Base-by-base conservation (phyloP, 2,888 invertebrate genomes). In the Ditylenchus weischeri region DNA sequence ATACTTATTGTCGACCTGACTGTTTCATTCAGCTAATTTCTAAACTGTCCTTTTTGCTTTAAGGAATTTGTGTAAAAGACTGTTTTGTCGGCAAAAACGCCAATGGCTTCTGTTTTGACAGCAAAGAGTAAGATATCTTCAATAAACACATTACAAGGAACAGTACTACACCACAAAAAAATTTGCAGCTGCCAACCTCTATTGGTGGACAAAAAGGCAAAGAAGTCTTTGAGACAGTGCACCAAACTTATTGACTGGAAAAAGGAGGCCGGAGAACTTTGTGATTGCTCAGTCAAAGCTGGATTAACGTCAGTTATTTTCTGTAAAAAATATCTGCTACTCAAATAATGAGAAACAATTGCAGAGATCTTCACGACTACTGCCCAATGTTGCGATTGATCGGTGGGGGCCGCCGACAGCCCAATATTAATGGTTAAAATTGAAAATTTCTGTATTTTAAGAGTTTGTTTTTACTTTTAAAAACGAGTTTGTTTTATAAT, bases 71-170 rank as follows among this genome's bases (percentile, higher is more conserved):
- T 48, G 62, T 72, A 47, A 48, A 72, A 65, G 78, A 80, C 66
- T 80, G 80, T 62, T 79, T 79, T 71, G 64, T 79, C 23, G 72
- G 72, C 62, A 79, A 76, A 70, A 80, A 80, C 67, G 29, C 43
- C 10, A 61, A 72, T 35, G 77, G 79, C 23, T 80, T 77, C 75
- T 80, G 80, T 63, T 80, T 79, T 68, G 79, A 79, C 23, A 49
- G 64, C 38, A 72, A 68, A 50, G 59, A 68, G 61, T 68, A 60
- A 60, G 21, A 35, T 15, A 15, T 3, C n/a, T n/a, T n/a, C 13
- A 60, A 60, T 15, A 60, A 60, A 57, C 60, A 18, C n/a, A n/a
- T n/a, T n/a, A n/a, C n/a, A n/a, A n/a, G n/a, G n/a, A n/a, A 43
- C 0, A 60, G 18, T 13, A 21, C n/a, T 7, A 19, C 54, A 50